Evolutionary conservation across 1,140 invertebrate species (phyloP), one percentile per base, ranked within the genome.

Genomic region (Tetraneura akinire): DNA sequence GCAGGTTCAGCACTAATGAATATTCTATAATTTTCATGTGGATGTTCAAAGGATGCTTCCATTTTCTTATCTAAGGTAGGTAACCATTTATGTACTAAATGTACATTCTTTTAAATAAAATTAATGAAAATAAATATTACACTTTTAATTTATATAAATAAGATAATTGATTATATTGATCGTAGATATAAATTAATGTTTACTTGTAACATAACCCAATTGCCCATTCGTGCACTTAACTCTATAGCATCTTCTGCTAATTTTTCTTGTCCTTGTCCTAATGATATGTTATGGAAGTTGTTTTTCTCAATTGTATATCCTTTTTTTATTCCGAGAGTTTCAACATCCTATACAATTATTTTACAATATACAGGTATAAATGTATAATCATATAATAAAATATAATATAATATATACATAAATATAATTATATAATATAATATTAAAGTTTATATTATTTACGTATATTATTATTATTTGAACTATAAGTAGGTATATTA

Each of bases 191-290:
- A 70, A 49, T 70, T 49, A 4, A 49, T 49, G 49, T 29, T 71
- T 82, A 90, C 88, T 86, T 92, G 91, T 9, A 94, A 85, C 57
- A 98, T 94, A 10, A 98, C 96, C 96, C 96, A 98, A 84, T 98
- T 93, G 0, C 96, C 96, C 80, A 92, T 85, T 49, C 87, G 86
- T 0, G 92, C 90, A 0, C 94, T 92, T 0, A 91, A 84, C 60
- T 93, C 91, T 88, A 98, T 92, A 2, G 94, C 92, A 82, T 91
- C 88, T 85, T 98, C 95, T 1, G 96, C 96, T 0, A 98, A 92
- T 5, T 91, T 87, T 87, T 98, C 96, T 86, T 98, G 96, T 4
- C 96, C 96, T 87, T 98, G 96, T 23, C 96, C 96, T 18, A 98
- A 86, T 0, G 96, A 97, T 6, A 98, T 92, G 83, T 95, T 97